phyloP scores from a whole-genome alignment of 2,797 vertebrate species.

The Acestrorhynchus altus region DNA sequence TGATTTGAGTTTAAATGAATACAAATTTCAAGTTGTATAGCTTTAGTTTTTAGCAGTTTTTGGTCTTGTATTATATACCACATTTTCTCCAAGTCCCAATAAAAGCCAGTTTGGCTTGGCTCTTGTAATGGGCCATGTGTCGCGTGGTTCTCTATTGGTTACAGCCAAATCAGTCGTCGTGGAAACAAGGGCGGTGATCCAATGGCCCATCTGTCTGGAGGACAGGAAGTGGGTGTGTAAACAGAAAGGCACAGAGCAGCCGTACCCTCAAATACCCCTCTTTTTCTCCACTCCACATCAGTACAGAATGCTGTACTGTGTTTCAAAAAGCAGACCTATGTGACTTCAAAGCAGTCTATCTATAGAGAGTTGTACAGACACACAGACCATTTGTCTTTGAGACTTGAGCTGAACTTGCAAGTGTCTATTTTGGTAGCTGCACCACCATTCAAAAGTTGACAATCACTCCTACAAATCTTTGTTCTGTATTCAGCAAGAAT shows the following conservation, averaged over 20 bases:
- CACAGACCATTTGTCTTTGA: neutral
- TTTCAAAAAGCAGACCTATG: neutral
- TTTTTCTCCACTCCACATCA: neutral
- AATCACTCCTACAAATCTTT: too few relatives aligned
- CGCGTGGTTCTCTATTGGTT: constrained; percentile 49
- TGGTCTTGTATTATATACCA: constrained; percentile 45
- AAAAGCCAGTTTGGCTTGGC: constrained; percentile 66
- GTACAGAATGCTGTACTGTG: neutral
- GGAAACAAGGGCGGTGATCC: constrained; percentile 54
- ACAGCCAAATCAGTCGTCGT: constrained; percentile 45
- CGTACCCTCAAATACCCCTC: constrained; percentile 48
- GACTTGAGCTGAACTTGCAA: too few relatives aligned
- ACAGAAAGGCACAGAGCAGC: constrained; percentile 52
- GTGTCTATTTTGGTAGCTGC: too few relatives aligned
- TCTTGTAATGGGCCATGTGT: constrained; percentile 51
- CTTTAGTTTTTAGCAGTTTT: constrained; percentile 40
- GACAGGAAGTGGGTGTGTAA: constrained; percentile 68
- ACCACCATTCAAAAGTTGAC: too few relatives aligned
- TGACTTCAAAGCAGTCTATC: constrained; percentile 17
- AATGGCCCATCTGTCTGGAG: constrained; percentile 70
- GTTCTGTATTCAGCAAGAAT: too few relatives aligned
- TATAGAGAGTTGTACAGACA: neutral
- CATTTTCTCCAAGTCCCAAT: constrained; percentile 67
- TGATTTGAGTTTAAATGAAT: constrained; percentile 5
- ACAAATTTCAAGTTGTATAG: constrained; percentile 64